Evolutionary conservation across 2,797 vertebrate genomes (phyloP).

Genomic region (Ibycter americanus): DNA sequence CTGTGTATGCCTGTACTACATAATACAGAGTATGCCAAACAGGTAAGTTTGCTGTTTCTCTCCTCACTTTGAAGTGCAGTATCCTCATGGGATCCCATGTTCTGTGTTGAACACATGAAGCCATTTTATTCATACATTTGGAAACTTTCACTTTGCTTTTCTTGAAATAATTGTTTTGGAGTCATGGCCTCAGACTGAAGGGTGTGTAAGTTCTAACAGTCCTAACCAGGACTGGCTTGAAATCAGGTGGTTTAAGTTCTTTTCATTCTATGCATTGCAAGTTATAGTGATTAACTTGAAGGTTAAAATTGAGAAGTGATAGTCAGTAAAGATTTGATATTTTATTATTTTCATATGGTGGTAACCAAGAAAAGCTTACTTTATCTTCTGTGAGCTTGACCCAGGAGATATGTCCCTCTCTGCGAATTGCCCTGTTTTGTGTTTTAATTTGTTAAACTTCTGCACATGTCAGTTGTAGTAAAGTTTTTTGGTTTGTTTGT

Average conservation of each 20-base stretch:
- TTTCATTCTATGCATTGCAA: not conserved
- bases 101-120: not conserved
- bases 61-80: not conserved
- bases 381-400: not conserved
- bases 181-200: not conserved
- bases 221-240: not conserved
- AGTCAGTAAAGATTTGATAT: not conserved
- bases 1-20: accelerated
- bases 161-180: not conserved
- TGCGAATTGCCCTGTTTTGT: not conserved
- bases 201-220: not conserved
- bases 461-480: not conserved
- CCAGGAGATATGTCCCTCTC: not conserved
- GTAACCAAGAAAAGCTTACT: not conserved
- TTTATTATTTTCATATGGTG: not conserved
- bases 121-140: not conserved
- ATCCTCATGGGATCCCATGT: not conserved
- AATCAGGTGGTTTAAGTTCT: not conserved
- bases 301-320: not conserved
- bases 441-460: not conserved
- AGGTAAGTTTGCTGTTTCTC: not conserved
- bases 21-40: not conserved
- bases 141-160: not conserved
- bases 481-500: too few relatives aligned
- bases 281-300: not conserved